Evolutionary conservation across 2,797 vertebrate species (phyloP), one percentile per base, ranked within the genome.

Genomic region (Falco naumanni): DNA sequence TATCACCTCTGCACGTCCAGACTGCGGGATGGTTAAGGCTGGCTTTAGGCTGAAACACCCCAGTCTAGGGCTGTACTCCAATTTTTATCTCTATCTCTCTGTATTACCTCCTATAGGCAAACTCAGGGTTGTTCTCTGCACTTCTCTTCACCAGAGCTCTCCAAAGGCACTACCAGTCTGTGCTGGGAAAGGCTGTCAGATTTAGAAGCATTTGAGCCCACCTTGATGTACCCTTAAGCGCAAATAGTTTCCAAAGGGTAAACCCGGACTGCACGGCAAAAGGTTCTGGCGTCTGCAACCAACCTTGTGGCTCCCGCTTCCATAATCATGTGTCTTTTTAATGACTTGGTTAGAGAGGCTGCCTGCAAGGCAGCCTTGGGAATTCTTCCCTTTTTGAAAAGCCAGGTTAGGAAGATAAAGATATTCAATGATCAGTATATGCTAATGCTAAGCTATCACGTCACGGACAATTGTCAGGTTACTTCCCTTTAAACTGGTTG

Each of bases 401-500:
- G 80, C 72, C 90, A 82, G 92, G 83, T 94, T 92, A 16, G 84
- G 87, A 93, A 90, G 76, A 83, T 76, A 61, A 89, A 95, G 85
- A 81, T 17, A 54, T 84, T 72, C 80, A 60, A 37, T 22, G 83
- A 88, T 72, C 83, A 28, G 75, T 29, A 19, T 31, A 60, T 93
- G 95, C 87, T 93, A 94, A 95, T 89, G 77, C 63, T 60, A 41
- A 72, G 69, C 88, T 81, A 66, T 94, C 94, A 51, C 11, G 47
- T 94, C 94, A 68, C 96, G 82, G 96, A 78, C 93, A 89, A 92
- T 77, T 79, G 56, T 93, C 93, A 84, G 94, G 79, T 96, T 89
- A 34, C 94, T 93, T 90, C 96, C 95, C 92, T 84, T 93, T 68
- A 81, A 94, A 92, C 92, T 88, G 71, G 89, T 51, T 34, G 85